Conservation (phyloP, 2,113 vertebrate genomes). For the Leptosomus discolor region DNA sequence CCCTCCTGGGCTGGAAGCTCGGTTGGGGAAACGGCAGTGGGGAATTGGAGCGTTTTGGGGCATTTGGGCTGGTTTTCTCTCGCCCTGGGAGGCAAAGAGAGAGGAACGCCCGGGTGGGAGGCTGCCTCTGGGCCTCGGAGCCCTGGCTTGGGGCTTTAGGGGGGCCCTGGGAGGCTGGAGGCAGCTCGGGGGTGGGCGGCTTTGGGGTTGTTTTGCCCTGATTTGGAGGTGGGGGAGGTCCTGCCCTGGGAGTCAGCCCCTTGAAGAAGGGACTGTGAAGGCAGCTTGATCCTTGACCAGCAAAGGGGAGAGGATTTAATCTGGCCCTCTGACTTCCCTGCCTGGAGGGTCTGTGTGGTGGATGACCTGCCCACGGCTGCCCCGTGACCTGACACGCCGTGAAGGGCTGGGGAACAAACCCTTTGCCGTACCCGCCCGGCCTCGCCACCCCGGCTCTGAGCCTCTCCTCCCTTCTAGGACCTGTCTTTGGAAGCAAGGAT, state of each 20-base stretch:
- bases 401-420: fast-evolving
- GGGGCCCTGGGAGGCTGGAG: not conserved
- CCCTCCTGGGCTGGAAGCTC: not conserved
- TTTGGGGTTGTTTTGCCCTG: not conserved
- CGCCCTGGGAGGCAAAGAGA: fast-evolving
- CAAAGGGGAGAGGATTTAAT: not conserved
- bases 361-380: not conserved
- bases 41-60: not conserved
- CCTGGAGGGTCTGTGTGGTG: not conserved
- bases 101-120: fast-evolving
- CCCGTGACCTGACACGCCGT: fast-evolving
- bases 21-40: fast-evolving
- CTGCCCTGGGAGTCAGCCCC: fast-evolving
- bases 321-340: not conserved
- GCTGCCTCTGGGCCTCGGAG: too few relatives aligned
- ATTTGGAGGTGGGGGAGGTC: not conserved
- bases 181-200: fast-evolving
- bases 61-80: not conserved
- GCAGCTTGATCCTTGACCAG: too few relatives aligned
- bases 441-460: not conserved
- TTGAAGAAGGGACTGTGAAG: fast-evolving
- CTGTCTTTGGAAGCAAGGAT: conserved; percentile 95
- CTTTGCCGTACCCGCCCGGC: fast-evolving
- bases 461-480: conserved; percentile 72
- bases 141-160: fast-evolving